A percentile compares a stretch with the other conserved stretches of the same genome.
These are phyloP conservation scores for Drosophila siamana DNA, from an alignment of 2,888 invertebrate species.

Conservation along the genomic window DNA sequence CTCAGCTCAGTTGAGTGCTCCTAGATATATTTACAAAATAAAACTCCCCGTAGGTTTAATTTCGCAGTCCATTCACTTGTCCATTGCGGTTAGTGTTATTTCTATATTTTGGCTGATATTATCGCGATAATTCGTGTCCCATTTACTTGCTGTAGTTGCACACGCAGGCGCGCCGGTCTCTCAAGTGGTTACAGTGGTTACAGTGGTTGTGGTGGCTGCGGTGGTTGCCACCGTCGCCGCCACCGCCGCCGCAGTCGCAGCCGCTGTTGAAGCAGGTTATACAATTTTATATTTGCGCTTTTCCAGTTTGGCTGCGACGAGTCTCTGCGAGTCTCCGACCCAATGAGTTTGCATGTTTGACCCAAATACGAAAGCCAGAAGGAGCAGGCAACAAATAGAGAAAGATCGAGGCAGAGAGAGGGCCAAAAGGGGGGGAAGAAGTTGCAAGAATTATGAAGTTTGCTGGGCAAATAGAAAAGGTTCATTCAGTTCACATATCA, in stretches of 20 bases:
- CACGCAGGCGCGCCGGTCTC: slow-evolving; percentile 16
- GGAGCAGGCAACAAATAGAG: slow-evolving; percentile 19
- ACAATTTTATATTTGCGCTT: slow-evolving; percentile 75
- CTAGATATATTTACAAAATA: not conserved
- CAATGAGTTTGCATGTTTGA: slow-evolving; percentile 79
- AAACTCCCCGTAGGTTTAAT: not conserved
- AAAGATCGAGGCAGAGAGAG: slow-evolving; percentile 6
- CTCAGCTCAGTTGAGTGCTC: not conserved
- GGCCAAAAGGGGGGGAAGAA: slow-evolving; percentile 13
- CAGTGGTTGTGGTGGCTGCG: slow-evolving; percentile 1
- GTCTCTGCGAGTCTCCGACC: slow-evolving; percentile 31
- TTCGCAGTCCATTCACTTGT: slow-evolving; percentile 13
- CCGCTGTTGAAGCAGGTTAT: slow-evolving; percentile 67
- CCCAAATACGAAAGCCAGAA: slow-evolving; percentile 66
- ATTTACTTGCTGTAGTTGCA: slow-evolving; percentile 5
- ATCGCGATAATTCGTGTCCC: slow-evolving; percentile 13
- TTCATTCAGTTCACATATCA: slow-evolving; percentile 30
- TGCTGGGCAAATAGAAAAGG: slow-evolving; percentile 30
- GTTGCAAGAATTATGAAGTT: slow-evolving; percentile 56
- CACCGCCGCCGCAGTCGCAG: slow-evolving; percentile 10
- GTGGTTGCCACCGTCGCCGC: slow-evolving; percentile 30
- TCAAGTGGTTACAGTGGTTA: slow-evolving; percentile 18
- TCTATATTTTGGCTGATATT: slow-evolving; percentile 19
- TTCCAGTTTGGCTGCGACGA: slow-evolving; percentile 72
- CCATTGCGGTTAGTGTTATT: slow-evolving; percentile 4